Evolutionary conservation across 2,888 invertebrate species (phyloP), one percentile per base, ranked within the genome.

Genomic region (Coecobrya sp.): DNA sequence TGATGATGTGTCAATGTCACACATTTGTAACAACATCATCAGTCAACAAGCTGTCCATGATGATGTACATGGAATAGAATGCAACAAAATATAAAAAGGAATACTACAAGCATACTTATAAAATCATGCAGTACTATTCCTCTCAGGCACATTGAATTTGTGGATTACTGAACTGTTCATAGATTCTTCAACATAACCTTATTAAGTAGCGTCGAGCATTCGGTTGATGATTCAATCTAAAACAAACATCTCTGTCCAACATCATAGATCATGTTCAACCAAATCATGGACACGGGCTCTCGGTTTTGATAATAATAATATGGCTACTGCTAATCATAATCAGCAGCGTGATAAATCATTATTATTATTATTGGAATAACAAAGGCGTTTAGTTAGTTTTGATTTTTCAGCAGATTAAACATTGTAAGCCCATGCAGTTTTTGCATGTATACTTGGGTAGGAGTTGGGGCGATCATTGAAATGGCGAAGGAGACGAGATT

Each of bases 1-100:
- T 42, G 55, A 59, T 19, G 62, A 84, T 84, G 30, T 82, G 84
- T 65, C 84, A 84, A 45, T 84, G 84, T 84, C 84, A 65, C 82
- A 82, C 30, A 10, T 2, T n/a, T 25, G 76, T 76, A 76, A 76
- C 65, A 62, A 62, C 65, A 65, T 42, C 65, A 84, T 62, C 84
- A 84, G 0, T 84, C 45, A 84, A 84, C 65, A 84, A 52, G 13
- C 82, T 82, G 49, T 76, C 76, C 16, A 76, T 45, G 45, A 11
- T 49, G 49, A 49, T 76, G 25, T 22, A 49, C 22, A 25, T 22
- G 49, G 49, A 27, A 62, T n/a, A 36, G 30, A 5, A 27, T 36
- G 70, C 27, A 68, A 68, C 22, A 36, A 70, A 10, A 62, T 25
- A 19, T 65, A 27, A 13, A 52, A 13, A 13, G 2, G 52, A 13